Conservation (phyloP, 2,888 invertebrate species). For the Arenicola marina region DNA sequence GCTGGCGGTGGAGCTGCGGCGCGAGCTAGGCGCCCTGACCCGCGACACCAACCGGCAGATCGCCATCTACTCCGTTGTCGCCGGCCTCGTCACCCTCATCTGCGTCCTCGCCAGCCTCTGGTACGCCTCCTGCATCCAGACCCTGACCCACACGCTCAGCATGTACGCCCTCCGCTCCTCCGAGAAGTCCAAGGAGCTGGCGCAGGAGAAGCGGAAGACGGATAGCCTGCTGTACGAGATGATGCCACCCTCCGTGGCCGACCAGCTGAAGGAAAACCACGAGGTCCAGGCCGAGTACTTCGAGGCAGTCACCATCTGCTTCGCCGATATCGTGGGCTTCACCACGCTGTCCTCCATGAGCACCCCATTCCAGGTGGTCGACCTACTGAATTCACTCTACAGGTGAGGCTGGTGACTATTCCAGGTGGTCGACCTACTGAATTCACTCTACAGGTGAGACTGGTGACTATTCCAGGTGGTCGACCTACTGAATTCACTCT, state of each 20-base stretch:
- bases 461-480: slow-evolving; percentile 25
- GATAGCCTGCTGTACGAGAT: slow-evolving; percentile 26
- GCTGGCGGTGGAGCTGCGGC: not conserved
- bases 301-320: slow-evolving; percentile 31
- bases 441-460: slow-evolving; percentile 29
- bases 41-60: not conserved
- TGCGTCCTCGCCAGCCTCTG: slow-evolving; percentile 12
- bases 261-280: slow-evolving; percentile 19
- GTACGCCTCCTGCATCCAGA: slow-evolving; percentile 20
- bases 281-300: slow-evolving; percentile 26
- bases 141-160: not conserved
- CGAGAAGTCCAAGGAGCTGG: slow-evolving; percentile 18
- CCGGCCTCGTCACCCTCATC: not conserved
- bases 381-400: slow-evolving; percentile 27
- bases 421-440: slow-evolving; percentile 24
- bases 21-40: not conserved
- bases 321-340: slow-evolving; percentile 31
- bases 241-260: slow-evolving; percentile 22
- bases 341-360: slow-evolving; percentile 26
- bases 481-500: slow-evolving; percentile 23
- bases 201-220: slow-evolving; percentile 18
- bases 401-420: slow-evolving; percentile 29
- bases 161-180: slow-evolving; percentile 5
- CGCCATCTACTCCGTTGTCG: slow-evolving; percentile 9
- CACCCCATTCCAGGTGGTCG: slow-evolving; percentile 21